Evolutionary conservation across 2,797 vertebrate species (phyloP), one percentile per base, ranked within the genome.

Genomic region (Hippopotamyrus pictus): DNA sequence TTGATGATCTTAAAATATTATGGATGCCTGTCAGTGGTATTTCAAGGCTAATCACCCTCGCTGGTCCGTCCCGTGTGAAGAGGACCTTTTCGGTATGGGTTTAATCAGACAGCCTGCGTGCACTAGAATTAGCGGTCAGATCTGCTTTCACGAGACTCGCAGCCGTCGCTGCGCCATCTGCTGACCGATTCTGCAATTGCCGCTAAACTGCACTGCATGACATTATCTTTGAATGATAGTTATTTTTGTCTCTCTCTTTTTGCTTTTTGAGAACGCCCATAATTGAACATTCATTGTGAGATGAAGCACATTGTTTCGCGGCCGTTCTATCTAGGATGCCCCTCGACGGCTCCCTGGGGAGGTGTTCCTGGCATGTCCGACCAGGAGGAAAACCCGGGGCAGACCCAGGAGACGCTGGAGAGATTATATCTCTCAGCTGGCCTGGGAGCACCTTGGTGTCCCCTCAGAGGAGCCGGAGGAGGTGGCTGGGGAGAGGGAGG

Each of bases 111-210:
- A 50, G 89, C 19, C 37, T 46, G 54, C 25, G 33, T 57, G 88
- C 62, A 33, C 29, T 19, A 79, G 46, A 88, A 87, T 5, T 22
- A 65, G 37, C 82, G 9, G 89, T 88, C 41, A 48, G 12, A 29
- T 29, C 83, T 50, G 88, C 88, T 84, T 89, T 48, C 82, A 37
- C 19, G 51, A 12, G 59, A 37, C 88, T 85, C n/a, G 37, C 57
- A 69, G 91, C 89, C 89, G 92, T 76, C 91, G 92, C 91, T 93
- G 91, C 92, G 90, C 95, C 96, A 95, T 95, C 96, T 96, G 87
- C 95, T 96, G 96, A 88, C 89, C 5, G 44, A 37, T 46, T 50
- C 19, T 50, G 82, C 6, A 44, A 79, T n/a, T 79, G 17, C 8
- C 17, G n/a, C n/a, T n/a, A n/a, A n/a, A n/a, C n/a, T 44, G 37